Evolutionary conservation across 2,888 invertebrate species (phyloP).

Genomic region (Drosophila nr. fundita): DNA sequence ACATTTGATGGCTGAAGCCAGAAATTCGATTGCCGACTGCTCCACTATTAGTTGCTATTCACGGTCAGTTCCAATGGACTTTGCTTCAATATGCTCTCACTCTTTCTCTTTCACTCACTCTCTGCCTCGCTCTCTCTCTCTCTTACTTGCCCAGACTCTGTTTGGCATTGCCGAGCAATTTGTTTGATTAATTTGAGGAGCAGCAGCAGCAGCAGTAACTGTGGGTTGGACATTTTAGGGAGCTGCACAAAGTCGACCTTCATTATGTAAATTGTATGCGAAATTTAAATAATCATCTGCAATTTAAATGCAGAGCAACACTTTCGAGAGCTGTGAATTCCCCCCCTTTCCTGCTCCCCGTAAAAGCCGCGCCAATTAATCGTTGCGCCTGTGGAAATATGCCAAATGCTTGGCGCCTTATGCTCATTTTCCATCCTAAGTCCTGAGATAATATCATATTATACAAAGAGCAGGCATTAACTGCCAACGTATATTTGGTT

Average conservation of each 20-base stretch:
- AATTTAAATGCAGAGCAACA: constrained; percentile 80
- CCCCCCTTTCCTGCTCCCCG: too few relatives aligned
- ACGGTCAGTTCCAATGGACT: constrained; percentile 23
- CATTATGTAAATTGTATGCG: constrained; percentile 80
- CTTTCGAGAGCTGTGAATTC: constrained; percentile 44
- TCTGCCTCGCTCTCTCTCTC: neutral
- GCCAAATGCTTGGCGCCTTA: constrained; percentile 69
- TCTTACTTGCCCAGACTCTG: neutral
- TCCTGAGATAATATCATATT: constrained; percentile 70
- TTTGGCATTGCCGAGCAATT: constrained; percentile 64
- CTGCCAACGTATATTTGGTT: constrained; percentile 58
- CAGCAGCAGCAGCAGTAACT: constrained; percentile 1
- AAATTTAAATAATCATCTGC: constrained; percentile 81
- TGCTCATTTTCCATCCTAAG: constrained; percentile 77
- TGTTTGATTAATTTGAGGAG: constrained; percentile 74
- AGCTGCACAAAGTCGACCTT: constrained; percentile 58
- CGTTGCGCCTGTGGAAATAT: constrained; percentile 66
- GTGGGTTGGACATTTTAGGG: neutral
- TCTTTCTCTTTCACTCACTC: neutral
- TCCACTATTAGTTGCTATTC: constrained; percentile 12
- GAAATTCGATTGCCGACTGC: constrained; percentile 39
- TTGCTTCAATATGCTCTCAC: constrained; percentile 5
- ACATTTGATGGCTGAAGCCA: constrained; percentile 53
- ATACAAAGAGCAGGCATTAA: constrained; percentile 64
- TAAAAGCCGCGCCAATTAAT: constrained; percentile 70